A percentile compares a stretch with the other conserved stretches of the same genome.
Evolutionary conservation across 2,888 invertebrate genomes (phyloP).

Genomic region (Pachydiplax longipennis): DNA sequence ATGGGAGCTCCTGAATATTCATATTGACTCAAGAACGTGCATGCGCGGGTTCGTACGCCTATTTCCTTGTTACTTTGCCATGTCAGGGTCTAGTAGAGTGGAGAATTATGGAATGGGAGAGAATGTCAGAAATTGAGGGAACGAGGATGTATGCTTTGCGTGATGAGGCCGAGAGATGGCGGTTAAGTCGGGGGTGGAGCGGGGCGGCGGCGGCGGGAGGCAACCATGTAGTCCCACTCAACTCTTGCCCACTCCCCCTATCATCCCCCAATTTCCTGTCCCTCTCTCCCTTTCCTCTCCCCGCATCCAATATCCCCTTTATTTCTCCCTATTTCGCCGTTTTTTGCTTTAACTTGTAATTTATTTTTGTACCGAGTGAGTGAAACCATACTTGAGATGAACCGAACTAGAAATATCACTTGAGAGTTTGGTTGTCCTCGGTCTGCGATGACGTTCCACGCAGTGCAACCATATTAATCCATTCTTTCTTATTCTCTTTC

Average conservation of each 20-base stretch:
- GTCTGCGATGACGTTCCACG: too few species aligned
- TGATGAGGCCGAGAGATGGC: background rate
- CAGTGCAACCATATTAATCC: too few species aligned
- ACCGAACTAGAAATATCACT: too few species aligned
- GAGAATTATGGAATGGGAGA: background rate
- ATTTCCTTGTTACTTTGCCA: background rate
- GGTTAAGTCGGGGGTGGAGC: background rate
- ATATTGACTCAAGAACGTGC: background rate
- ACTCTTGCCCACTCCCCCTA: background rate
- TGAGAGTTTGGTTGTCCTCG: too few species aligned
- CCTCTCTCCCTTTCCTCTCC: background rate
- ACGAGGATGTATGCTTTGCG: background rate
- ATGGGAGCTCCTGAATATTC: background rate
- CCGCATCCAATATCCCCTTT: background rate
- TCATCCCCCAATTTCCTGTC: background rate
- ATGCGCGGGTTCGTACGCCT: background rate
- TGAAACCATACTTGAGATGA: too few species aligned
- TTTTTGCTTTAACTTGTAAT: background rate
- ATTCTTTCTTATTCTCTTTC: too few species aligned
- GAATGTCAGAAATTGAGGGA: background rate
- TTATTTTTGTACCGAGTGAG: background rate
- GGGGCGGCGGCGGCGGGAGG: background rate
- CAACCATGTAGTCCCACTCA: background rate
- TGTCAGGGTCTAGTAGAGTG: background rate
- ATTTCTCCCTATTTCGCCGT: background rate